Evolutionary conservation across 2,113 vertebrate genomes (phyloP), one percentile per base, ranked within the genome.

Genomic region (Nesogale talazaci): DNA sequence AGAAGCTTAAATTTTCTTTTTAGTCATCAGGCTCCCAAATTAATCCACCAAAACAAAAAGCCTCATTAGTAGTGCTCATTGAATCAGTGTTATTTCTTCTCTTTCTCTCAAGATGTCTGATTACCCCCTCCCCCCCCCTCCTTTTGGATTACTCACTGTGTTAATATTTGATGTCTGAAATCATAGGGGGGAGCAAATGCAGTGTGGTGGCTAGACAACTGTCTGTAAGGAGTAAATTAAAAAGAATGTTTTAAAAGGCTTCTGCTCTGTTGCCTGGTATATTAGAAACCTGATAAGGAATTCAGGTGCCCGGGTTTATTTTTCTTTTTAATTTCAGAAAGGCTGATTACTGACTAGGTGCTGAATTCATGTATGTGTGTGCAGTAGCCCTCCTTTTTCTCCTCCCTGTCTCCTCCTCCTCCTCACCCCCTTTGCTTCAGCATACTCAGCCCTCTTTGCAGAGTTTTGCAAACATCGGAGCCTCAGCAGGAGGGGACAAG

Each of bases 21-120:
- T 95, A 95, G 94, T 95, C 96, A 96, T 97, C 96, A 97, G 96
- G 96, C 94, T 96, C 88, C 93, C 96, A 95, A 96, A 96, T 96
- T 96, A 97, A 96, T 93, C 96, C 83, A 92, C 95, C 94, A 92
- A 96, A 96, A 96, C 95, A 97, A 96, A 96, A 97, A 93, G 89
- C 88, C 94, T 97, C 97, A 94, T 96, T 97, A 96, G 87, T 84
- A 85, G 91, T 81, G 93, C 96, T 96, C 94, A 57, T 92, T 89
- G 95, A 96, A 96, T 97, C 97, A 88, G 89, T 85, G 91, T 85
- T 96, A 89, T 40, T n/a, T 69, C 25, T 40, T 96, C 52, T 86
- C 92, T 91, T 91, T 94, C 94, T 92, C 94, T 93, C 79, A 94
- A 93, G 92, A 93, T 94, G 95, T 89, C 96, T 97, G 96, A 96